Conservation (phyloP, 2,797 vertebrate species). For the Pseudochirops cupreus region DNA sequence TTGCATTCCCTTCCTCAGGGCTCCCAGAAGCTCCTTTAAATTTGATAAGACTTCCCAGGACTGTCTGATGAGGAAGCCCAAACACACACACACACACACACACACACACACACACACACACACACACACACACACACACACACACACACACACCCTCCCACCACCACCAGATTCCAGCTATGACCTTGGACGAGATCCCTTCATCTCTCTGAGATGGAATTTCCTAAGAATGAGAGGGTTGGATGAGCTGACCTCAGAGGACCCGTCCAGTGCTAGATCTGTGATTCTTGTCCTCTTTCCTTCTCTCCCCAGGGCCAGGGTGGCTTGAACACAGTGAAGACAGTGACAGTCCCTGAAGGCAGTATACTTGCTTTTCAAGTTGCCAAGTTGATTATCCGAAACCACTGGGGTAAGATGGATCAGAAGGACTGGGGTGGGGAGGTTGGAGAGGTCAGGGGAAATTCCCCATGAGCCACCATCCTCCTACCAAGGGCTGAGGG, state of each 20-base stretch:
- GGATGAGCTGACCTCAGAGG: neutral
- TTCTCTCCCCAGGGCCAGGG: conserved; percentile 57
- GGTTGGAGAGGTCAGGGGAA: neutral
- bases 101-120: too few relatives aligned
- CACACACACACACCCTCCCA: too few relatives aligned
- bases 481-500: neutral
- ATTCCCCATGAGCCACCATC: neutral
- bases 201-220: too few relatives aligned
- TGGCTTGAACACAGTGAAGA: conserved; percentile 56
- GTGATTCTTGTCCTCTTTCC: neutral
- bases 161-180: too few relatives aligned
- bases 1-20: neutral
- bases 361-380: conserved; percentile 69
- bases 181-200: too few relatives aligned
- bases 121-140: too few relatives aligned
- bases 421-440: neutral
- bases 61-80: too few relatives aligned
- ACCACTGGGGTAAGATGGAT: conserved; percentile 52
- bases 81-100: too few relatives aligned
- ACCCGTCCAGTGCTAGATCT: neutral
- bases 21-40: neutral
- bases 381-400: conserved; percentile 58
- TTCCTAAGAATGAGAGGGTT: too few relatives aligned
- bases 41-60: neutral
- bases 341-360: conserved; percentile 66